Evolutionary conservation across 2,888 invertebrate genomes (phyloP).

Genomic region (Andrena minutula): DNA sequence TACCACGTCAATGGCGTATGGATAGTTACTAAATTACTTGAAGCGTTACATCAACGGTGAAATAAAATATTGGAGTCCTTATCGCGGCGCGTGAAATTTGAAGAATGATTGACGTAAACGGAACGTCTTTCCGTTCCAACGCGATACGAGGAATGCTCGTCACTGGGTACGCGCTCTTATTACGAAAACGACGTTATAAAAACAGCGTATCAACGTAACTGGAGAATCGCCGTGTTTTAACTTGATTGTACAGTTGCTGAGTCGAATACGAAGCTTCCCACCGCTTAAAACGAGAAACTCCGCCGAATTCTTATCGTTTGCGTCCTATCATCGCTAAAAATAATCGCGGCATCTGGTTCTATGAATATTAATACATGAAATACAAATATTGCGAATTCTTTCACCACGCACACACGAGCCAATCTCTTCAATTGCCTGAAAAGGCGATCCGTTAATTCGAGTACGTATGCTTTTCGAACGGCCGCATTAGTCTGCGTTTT

Average conservation of each 20-base stretch:
- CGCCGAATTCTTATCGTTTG: too few relatives aligned
- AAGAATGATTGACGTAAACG: conserved; percentile 2
- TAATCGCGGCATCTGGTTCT: too few relatives aligned
- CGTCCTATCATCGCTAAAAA: too few relatives aligned
- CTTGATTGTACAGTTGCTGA: conserved; percentile 18
- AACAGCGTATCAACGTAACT: conserved; percentile 32
- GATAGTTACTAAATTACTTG: background rate
- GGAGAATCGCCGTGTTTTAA: conserved; percentile 16
- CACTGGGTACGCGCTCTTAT: conserved; percentile 24
- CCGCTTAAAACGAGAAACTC: conserved; percentile 3
- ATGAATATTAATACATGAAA: too few relatives aligned
- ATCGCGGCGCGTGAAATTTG: conserved; percentile 2
- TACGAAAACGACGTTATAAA: conserved; percentile 39
- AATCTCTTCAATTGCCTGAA: too few relatives aligned
- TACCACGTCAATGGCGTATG: too few relatives aligned
- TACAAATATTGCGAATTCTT: too few relatives aligned
- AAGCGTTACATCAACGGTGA: background rate
- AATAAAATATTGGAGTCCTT: background rate
- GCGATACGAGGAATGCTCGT: conserved; percentile 4
- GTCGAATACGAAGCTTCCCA: background rate
- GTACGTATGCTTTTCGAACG: too few relatives aligned
- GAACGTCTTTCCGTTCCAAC: conserved; percentile 10
- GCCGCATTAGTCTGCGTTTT: background rate
- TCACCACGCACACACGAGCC: too few relatives aligned
- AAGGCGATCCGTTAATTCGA: too few relatives aligned